Evolutionary conservation across 2,797 vertebrate species (phyloP), one percentile per base, ranked within the genome.

Genomic region (Hippoglossus hippoglossus): DNA sequence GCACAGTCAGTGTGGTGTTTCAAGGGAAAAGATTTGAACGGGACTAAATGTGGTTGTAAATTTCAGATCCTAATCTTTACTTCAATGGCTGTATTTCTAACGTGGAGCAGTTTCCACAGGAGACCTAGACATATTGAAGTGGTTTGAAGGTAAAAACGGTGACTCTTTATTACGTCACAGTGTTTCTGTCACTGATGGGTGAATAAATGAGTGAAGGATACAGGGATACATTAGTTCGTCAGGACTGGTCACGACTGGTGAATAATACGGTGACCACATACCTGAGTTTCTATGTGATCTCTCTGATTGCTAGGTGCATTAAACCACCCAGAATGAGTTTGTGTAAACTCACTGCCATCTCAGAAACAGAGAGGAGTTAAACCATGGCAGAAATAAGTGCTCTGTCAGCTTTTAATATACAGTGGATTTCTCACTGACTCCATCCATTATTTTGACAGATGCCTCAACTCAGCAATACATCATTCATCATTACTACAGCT

Each of bases 361-460:
- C 15, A 52, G 5, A 59, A 31, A 68, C 16, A 54, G 8, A 63
- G 34, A 62, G 53, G 67, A 70, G 34, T 52, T 25, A 39, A 73
- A 56, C 36, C 24, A 41, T 52, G 26, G 18, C 74, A 67, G 50
- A 19, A 79, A 73, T 74, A 68, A 80, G 66, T 53, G 52, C 71
- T 71, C 49, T 50, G 54, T 8, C 62, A 62, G 51, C 67, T 73
- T 71, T 75, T 66, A 80, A 77, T 83, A 57, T 75, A 58, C 70
- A 70, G 16, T 36, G 51, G 39, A 76, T 73, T 62, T 71, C 53
- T 67, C 39, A 51, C 55, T 56, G 77, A 83, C 55, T 82, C 67
- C 59, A 91, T 88, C 71, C 77, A 84, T 88, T 84, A 79, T 65
- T 72, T 60, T 82, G 83, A 86, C 83, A 85, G 81, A 79, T 84